Evolutionary conservation across 2,113 vertebrate species (phyloP), one percentile per base, ranked within the genome.

Genomic region (Chascanopsetta lugubris): DNA sequence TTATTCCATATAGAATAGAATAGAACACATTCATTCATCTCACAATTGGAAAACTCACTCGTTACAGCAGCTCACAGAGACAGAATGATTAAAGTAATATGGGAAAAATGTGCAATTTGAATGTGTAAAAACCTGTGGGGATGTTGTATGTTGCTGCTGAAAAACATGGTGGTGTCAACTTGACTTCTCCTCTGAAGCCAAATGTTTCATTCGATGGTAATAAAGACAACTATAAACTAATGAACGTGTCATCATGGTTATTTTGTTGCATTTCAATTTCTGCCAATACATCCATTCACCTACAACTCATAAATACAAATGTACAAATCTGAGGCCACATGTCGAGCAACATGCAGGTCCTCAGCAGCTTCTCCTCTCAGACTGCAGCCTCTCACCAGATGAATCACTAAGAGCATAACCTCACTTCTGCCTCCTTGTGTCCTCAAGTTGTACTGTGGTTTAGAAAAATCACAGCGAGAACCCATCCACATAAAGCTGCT

Each of bases 391-490:
- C 43, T 46, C 51, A 25, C 30, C 57, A 51, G 15, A 32, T 5
- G 0, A 24, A 72, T 34, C 27, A 50, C 53, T 63, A 3, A 22
- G 43, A 62, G 62, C 21, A n/a, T 46, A 61, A 13, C 21, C 75
- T 84, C 75, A 80, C 70, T 69, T 71, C 79, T 88, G 85, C 87
- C 89, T 66, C 79, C 92, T 90, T 69, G 79, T 92, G 91, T 62
- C 61, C 15, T 4, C 53, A 69, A 51, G 22, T 30, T 47, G 42
- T 47, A 80, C 61, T 71, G 32, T 47, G 24, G 6, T 22, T 59
- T 46, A 24, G 32, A 50, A 32, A 49, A 53, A 17, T 36, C 49
- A 22, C 47, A 57, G 11, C 60, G 34, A 64, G 25, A 29, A 27
- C 12, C 34, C 2, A 53, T 29, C 46, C 47, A 57, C 13, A 62